Evolutionary conservation across 2,113 vertebrate species (phyloP).

Genomic region (Thalassarche chlororhynchos): DNA sequence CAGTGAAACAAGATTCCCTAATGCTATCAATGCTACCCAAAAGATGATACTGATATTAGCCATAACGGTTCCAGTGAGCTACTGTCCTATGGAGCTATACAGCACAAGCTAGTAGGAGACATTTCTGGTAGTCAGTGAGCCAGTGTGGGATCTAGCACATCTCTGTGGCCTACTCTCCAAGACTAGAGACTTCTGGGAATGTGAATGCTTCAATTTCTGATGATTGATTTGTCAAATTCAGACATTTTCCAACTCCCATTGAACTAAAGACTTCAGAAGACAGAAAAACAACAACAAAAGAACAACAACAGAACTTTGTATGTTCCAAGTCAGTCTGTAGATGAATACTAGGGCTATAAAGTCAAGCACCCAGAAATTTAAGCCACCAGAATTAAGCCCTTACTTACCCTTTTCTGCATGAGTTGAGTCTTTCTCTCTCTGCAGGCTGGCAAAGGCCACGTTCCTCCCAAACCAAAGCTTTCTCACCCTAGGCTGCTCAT

Average conservation of each 20-base stretch:
- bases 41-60: background rate
- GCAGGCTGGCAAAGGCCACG: background rate
- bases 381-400: background rate
- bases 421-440: background rate
- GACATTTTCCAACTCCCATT: background rate
- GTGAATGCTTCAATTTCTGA: background rate
- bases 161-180: background rate
- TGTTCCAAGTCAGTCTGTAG: background rate
- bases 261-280: background rate
- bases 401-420: background rate
- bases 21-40: background rate
- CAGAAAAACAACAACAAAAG: background rate
- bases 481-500: background rate
- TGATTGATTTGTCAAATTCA: background rate
- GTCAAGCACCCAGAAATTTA: background rate
- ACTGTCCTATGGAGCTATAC: background rate
- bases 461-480: background rate
- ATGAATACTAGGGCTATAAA: background rate
- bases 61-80: background rate
- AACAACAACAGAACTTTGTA: no score
- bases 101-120: background rate
- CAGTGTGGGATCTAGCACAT: background rate
- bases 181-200: background rate
- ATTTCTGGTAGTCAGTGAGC: background rate
- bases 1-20: background rate